Evolutionary conservation across 2,113 vertebrate genomes (phyloP), one percentile per base, ranked within the genome.

Genomic region (Bubo blakistoni): DNA sequence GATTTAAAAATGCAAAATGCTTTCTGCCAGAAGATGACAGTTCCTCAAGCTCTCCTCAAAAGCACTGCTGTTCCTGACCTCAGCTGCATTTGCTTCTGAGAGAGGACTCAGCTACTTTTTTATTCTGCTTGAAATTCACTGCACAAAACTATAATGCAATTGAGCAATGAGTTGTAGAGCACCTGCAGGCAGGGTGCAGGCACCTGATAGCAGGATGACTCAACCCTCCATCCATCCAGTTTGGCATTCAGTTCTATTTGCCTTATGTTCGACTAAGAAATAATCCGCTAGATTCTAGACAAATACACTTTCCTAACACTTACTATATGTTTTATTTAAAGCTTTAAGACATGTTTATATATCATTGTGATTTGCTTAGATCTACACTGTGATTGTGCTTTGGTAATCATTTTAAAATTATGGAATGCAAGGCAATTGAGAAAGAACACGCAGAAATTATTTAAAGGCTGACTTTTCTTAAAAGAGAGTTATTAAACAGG

Each of bases 401-500:
- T 88, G 79, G 72, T 51, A 81, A 87, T 73, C 7, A 16, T 61
- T 72, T 70, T n/a, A 30, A 78, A 90, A 72, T 88, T 61, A 27
- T 10, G 30, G 55, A 84, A 25, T 71, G 44, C 30, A 81, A 67
- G 18, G 79, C 38, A 88, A 78, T 69, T 92, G 81, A 92, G 21
- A 67, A 66, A 58, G 78, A 71, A 65, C 58, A 73, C 0, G 1
- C 32, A 94, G 49, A 83, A 73, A 55, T 67, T 0, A 66, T 83
- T 89, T 86, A 46, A 94, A 91, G 86, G 69, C 42, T 38, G 49
- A 13, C 27, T 92, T 92, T 88, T 81, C 77, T 76, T 14, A 0
- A 73, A 88, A 78, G 76, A 74, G 42, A 86, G n/a, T 62, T 85
- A 88, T 95, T 92, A 90, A 88, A 74, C 71, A 81, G 90, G 87